Evolutionary conservation across 2,113 vertebrate genomes (phyloP).

Genomic region (Nicator chloris): DNA sequence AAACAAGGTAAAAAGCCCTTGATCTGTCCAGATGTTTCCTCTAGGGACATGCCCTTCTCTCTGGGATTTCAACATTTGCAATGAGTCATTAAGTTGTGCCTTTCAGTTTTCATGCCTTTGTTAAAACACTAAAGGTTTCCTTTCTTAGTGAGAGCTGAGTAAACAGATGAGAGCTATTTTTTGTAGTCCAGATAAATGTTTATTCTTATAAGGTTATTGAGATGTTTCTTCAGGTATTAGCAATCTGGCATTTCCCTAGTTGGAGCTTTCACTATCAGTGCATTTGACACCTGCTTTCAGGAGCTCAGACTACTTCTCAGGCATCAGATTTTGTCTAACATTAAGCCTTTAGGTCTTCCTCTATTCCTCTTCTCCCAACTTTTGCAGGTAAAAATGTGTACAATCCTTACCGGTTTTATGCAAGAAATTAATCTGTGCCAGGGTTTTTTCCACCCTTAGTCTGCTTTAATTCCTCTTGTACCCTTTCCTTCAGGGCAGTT

Average conservation of each 20-base stretch:
- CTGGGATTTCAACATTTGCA: not conserved
- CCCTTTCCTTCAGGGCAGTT: not conserved
- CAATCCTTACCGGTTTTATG: not conserved
- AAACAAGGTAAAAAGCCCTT: slow-evolving; percentile 12
- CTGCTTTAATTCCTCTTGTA: not conserved
- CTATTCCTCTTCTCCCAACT: not conserved
- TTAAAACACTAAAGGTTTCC: not conserved
- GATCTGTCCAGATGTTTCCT: slow-evolving; percentile 43
- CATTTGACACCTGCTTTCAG: not conserved
- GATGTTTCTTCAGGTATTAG: not conserved
- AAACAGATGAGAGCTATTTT: not conserved
- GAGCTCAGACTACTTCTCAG: not conserved
- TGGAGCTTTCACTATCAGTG: not conserved
- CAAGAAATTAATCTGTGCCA: not conserved
- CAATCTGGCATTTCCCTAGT: not conserved
- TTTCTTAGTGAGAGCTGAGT: not conserved
- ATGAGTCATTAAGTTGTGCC: not conserved
- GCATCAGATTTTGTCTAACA: not conserved
- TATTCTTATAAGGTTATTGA: not conserved
- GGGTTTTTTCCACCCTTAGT: not conserved
- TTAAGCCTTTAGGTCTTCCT: not conserved
- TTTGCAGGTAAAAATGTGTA: not conserved
- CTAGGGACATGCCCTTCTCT: not conserved
- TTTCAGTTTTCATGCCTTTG: not conserved
- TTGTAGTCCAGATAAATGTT: not conserved